Base-by-base conservation (phyloP, 2,888 invertebrate species). In the Omphaloscelis lunosa region DNA sequence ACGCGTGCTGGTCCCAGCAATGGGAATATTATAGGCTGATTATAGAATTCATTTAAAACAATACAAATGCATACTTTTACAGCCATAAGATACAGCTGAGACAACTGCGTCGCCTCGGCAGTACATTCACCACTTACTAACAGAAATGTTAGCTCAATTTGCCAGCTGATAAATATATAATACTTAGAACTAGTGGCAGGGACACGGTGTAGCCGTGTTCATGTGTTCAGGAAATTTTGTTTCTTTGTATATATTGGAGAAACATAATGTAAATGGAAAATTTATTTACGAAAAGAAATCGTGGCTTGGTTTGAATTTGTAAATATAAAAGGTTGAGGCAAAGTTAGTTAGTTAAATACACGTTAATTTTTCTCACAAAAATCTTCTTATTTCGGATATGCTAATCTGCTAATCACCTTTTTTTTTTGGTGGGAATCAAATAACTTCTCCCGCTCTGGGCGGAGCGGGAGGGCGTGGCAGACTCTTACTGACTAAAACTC, bases 161-260 rank as follows among this genome's bases (percentile, higher is more conserved):
- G 61, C 85, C 58, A 77, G 61, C 61, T 72, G 77, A 85, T 85
- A 86, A 86, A 85, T 86, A 80, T 84, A 84, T 86, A 84, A 87
- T 85, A 72, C 87, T 80, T 70, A 53, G 85, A 80, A 84, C 65
- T 71, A 61, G 76, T 75, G 66, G 59, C 65, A 62, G 75, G 67
- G 81, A 71, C 83, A 69, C 53, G 23, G 29, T 65, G 68, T 51
- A 23, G 27, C 70, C 12, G 15, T 41, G 71, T 58, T 59, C 79
- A 62, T 0, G 23, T 48, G 41, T 72, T 0, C 72, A 74, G 62
- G 62, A 77, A 66, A 39, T 65, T 58, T 66, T 17, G 7, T 69
- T 72, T 74, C 63, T 15, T 23, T 69, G 27, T 45, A 15, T 4
- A 7, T 15, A 23, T 29, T 27, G 9, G 0, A 29, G 15, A 15